Conservation (phyloP, 2,113 vertebrate genomes). For the Dromas ardeola region DNA sequence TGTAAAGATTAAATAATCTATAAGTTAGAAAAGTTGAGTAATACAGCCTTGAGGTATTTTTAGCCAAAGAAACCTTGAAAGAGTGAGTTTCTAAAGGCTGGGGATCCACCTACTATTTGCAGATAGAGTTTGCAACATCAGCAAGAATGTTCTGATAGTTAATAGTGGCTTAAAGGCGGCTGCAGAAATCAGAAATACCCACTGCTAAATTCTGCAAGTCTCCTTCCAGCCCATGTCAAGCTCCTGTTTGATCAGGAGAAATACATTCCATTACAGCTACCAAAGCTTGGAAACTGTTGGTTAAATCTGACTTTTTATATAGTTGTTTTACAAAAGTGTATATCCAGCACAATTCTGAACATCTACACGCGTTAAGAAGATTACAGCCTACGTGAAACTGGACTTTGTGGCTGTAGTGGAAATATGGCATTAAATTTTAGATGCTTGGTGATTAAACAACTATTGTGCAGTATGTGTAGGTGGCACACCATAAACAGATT, state of each 20-base stretch:
- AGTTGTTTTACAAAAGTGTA: neutral
- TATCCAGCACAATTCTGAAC: neutral
- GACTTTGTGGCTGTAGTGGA: neutral
- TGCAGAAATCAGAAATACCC: neutral
- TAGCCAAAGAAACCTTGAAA: neutral
- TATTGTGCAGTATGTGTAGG: neutral
- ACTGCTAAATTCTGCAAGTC: neutral
- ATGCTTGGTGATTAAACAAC: neutral
- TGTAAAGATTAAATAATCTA: neutral
- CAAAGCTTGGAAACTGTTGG: neutral
- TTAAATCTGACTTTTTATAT: neutral
- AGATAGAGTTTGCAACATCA: neutral
- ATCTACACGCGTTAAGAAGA: neutral
- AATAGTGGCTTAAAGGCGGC: neutral
- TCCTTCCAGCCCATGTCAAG: neutral
- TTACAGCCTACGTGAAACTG: neutral
- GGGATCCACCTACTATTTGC: neutral
- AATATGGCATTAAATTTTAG: neutral
- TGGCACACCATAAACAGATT: neutral
- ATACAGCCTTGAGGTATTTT: neutral
- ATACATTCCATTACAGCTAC: neutral
- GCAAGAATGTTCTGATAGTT: neutral
- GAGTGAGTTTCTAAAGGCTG: neutral
- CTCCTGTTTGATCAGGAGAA: neutral
- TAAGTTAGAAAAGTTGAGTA: neutral